Conservation (phyloP, 2,113 vertebrate species). For the Copsychus sechellarum region DNA sequence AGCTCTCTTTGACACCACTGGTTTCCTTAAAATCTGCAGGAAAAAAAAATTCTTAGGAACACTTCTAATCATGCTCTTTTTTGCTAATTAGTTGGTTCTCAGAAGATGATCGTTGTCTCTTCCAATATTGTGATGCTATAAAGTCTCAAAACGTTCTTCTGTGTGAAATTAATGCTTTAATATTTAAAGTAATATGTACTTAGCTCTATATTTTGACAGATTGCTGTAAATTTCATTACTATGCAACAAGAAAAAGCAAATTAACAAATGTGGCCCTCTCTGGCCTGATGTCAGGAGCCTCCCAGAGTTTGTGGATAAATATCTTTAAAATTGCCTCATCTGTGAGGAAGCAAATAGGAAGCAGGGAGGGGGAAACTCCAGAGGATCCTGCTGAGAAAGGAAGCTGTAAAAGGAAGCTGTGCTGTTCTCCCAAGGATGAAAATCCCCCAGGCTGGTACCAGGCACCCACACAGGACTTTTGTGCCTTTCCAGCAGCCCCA, state of each 20-base stretch:
- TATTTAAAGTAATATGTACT: background rate
- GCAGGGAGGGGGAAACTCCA: no score
- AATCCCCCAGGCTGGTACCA: background rate
- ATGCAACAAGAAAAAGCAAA: background rate
- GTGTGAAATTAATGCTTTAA: background rate
- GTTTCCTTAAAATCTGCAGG: constrained; percentile 20
- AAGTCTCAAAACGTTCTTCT: background rate
- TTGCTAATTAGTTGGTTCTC: constrained; percentile 39
- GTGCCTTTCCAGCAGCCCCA: background rate
- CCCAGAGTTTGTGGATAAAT: background rate
- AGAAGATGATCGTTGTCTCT: background rate
- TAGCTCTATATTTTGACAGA: background rate
- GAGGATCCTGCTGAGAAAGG: background rate
- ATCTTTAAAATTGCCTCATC: background rate
- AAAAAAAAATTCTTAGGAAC: background rate
- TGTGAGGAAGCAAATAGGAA: background rate
- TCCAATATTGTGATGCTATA: background rate
- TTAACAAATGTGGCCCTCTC: background rate
- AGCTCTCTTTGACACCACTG: background rate
- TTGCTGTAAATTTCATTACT: background rate
- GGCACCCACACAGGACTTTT: background rate
- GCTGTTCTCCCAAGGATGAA: rapidly evolving
- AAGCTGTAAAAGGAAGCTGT: background rate
- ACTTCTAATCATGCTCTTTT: background rate
- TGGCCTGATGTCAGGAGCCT: background rate